Evolutionary conservation across 2,888 invertebrate genomes (phyloP).

Genomic region (Cryptus armator): DNA sequence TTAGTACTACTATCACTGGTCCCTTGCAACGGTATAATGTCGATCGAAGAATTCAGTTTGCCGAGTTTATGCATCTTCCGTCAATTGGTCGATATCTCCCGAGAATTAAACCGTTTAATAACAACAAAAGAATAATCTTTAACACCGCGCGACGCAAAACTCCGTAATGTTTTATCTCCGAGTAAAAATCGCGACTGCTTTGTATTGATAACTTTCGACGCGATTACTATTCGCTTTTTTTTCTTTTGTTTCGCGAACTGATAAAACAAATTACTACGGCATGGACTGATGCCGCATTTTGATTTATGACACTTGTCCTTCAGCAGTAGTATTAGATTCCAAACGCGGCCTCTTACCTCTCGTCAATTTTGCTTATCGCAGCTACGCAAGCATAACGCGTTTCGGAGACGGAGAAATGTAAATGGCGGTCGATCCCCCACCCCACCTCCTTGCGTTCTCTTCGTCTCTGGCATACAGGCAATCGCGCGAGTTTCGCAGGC

Average conservation of each 20-base stretch:
- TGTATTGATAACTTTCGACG: neutral
- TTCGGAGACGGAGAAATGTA: neutral
- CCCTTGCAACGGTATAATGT: constrained; percentile 83
- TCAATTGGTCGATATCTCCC: too few relatives aligned
- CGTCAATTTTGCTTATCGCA: constrained; percentile 14
- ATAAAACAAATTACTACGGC: neutral
- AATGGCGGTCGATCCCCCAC: constrained; percentile 2
- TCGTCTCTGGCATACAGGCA: neutral
- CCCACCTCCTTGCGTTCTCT: neutral
- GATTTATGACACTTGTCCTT: constrained; percentile 27
- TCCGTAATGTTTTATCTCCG: neutral
- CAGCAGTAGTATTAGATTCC: neutral
- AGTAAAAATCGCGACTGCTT: neutral
- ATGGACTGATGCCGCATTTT: neutral
- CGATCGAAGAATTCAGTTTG: constrained; percentile 82
- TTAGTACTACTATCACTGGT: constrained; percentile 77
- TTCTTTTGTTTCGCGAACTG: neutral
- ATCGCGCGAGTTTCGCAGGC: neutral
- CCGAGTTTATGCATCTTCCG: constrained; percentile 79
- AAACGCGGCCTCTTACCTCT: neutral
- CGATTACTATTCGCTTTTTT: neutral
- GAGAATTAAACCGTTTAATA: too few relatives aligned
- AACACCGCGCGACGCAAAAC: neutral
- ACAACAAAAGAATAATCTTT: neutral
- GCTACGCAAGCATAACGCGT: neutral